Evolutionary conservation across 2,113 vertebrate genomes (phyloP), one percentile per base, ranked within the genome.

Genomic region (Capra hircus): DNA sequence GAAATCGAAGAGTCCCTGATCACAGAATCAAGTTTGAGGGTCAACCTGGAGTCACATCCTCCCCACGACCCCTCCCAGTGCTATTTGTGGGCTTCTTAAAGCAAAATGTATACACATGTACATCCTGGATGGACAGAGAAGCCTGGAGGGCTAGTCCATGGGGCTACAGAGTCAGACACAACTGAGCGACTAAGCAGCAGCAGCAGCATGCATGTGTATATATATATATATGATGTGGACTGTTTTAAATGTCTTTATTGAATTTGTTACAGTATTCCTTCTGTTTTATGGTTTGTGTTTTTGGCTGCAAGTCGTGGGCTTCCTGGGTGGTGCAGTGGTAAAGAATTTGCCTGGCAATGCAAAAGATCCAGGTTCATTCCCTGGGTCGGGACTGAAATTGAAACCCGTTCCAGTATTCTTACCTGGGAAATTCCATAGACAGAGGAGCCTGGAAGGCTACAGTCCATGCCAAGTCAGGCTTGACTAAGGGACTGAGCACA

Each of bases 161-260:
- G 4, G 19, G 19, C n/a, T 71, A 12, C 10, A 71, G n/a, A 40
- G 19, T 71, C 67, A 71, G n/a, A 71, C 67, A 23, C 0, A 0
- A 40, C 19, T 40, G n/a, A 6, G n/a, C 2, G 2, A 71, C 10
- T 71, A 71, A 23, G n/a, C 67, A 23, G n/a, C 67, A 74, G 19
- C 19, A 36, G n/a, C n/a, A 40, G 19, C n/a, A 40, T 23, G 6
- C n/a, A 74, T 23, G 6, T 74, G 67, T n/a, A n/a, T 23, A 23
- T 74, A 23, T 40, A 74, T 74, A 23, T 23, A 40, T 36, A 40
- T 23, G 11, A 27, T 43, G 71, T 43, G 71, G 71, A 40, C 36
- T 43, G 36, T 14, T 43, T 43, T 3, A 77, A 77, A 77, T 3
- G 0, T 77, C 40, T 77, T 77, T 77, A 77, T 43, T 43, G 23